A percentile compares a stretch with the other conserved stretches of the same genome.
Evolutionary conservation across 2,797 vertebrate genomes (phyloP).

Genomic region (Platyrinchus mystaceus): DNA sequence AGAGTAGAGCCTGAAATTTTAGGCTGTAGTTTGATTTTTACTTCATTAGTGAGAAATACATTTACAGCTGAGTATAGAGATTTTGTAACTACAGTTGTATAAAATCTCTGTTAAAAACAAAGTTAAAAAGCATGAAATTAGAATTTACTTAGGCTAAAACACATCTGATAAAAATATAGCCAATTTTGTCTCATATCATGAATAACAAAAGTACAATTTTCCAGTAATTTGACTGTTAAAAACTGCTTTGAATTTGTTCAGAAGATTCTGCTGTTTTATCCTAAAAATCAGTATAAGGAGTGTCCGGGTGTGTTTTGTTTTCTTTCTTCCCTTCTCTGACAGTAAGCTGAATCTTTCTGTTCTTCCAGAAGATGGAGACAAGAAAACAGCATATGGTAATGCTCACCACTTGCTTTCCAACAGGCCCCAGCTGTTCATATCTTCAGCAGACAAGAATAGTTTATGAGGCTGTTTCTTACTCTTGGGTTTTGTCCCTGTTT

Average conservation of each 20-base stretch:
- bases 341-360: not conserved
- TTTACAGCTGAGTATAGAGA: not conserved
- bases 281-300: not conserved
- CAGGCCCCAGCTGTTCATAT: not conserved
- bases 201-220: not conserved
- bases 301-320: not conserved
- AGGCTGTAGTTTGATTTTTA: not conserved
- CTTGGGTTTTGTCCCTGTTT: not conserved
- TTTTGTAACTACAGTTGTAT: not conserved
- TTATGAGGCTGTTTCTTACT: not conserved
- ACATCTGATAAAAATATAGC: not conserved
- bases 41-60: not conserved
- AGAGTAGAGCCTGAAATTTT: not conserved
- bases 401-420: not conserved
- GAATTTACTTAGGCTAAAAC: not conserved
- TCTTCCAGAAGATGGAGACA: slow-evolving; percentile 60
- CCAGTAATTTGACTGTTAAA: not conserved
- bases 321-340: not conserved
- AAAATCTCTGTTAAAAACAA: not conserved
- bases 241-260: not conserved
- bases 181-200: not conserved
- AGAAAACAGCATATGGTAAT: not conserved
- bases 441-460: not conserved
- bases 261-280: not conserved
- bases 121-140: not conserved